Percentiles rank a stretch among this genome's conserved stretches.
phyloP scores from a whole-genome alignment of 2,797 vertebrate genomes.

The Diplodus puntazzo region DNA sequence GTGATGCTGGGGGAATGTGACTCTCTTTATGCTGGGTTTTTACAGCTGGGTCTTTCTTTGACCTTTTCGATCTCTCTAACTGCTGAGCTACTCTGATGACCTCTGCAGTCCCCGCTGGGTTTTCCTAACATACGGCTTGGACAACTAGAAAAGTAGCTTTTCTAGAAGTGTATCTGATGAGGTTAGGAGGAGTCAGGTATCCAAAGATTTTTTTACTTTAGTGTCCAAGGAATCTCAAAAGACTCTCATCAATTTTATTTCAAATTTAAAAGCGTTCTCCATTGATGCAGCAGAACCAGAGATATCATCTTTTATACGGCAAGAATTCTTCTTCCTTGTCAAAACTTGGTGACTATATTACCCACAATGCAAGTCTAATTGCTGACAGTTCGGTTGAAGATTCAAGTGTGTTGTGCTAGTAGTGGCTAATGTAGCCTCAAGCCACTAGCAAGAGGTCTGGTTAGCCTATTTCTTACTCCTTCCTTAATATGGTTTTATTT shows the following conservation, averaged over 20 bases:
- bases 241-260: too few species aligned
- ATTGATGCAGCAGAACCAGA: too few species aligned
- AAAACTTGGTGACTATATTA: not conserved
- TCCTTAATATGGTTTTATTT: not conserved
- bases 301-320: not conserved
- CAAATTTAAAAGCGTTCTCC: not conserved
- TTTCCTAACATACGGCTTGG: conserved; percentile 14
- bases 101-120: not conserved
- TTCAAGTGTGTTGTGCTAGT: not conserved
- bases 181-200: not conserved
- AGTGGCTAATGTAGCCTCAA: not conserved
- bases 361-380: not conserved
- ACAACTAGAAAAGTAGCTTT: not conserved
- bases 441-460: not conserved
- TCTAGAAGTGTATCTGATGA: not conserved
- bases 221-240: not conserved
- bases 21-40: conserved; percentile 22
- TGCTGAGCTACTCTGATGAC: not conserved
- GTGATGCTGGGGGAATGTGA: conserved; percentile 27
- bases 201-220: not conserved
- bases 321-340: not conserved
- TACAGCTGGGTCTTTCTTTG: conserved; percentile 17
- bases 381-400: not conserved
- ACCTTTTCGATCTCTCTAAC: conserved; percentile 28
- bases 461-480: not conserved